Base-by-base conservation (phyloP, 2,888 invertebrate genomes). In the Leptothorax acervorum region DNA sequence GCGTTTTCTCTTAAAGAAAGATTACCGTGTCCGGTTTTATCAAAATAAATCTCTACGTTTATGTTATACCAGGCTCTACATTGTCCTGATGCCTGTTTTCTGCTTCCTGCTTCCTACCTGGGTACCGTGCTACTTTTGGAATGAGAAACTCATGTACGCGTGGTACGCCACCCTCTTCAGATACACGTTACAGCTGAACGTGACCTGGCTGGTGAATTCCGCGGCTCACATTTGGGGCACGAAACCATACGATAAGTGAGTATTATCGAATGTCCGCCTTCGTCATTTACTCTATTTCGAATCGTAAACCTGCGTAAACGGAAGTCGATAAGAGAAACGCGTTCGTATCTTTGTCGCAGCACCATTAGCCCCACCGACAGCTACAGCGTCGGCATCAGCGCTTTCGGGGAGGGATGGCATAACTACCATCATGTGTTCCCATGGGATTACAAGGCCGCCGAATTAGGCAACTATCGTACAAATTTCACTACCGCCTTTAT, bases 151-250 rank as follows among this genome's bases (percentile, higher is more conserved):
- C 0, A 96, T 96, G 95, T 95, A 96, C 35, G 96, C 98, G 15
- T 98, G 98, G 97, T 98, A 98, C 95, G 96, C 97, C 12, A 96
- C 97, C 12, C 95, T 98, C 86, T 95, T 97, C 88, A 96, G 99
- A 81, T 99, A 98, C 95, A 96, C 97, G 4, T 66, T 97, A 8
- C 96, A 97, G 0, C 96, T 99, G 65, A 97, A 99, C 94, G 96
- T 97, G 91, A 99, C 99, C 0, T 99, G 99, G 99, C 95, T 98
- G 84, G 98, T 99, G 28, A 99, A 99, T 95, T 98, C 98, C 85
- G 98, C 98, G 0, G 99, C 99, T 0, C 99, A 99, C 94, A 97
- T 98, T 91, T 99, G 97, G 96, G 99, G 99, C 89, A 97, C 96
- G 94, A 97, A 96, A 92, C 99, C 99, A 1, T 99, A 98, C 94